phyloP scores from a whole-genome alignment of 2,797 vertebrate genomes.

The Halcyon badia region DNA sequence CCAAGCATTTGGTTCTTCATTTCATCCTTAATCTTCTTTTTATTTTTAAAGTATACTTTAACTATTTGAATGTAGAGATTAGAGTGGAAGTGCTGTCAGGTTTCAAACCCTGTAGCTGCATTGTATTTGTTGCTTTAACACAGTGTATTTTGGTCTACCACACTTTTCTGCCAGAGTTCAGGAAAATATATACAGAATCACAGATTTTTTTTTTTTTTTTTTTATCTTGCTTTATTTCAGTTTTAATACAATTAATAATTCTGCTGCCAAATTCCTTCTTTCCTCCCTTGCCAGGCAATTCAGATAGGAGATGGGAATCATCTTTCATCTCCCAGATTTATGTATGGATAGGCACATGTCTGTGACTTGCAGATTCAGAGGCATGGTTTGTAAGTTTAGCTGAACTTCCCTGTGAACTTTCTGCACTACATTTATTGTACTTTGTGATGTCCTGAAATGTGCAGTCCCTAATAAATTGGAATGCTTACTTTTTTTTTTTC shows the following conservation, averaged over 20 bases:
- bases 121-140: conserved; percentile 19
- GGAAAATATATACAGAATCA: background rate
- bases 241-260: background rate
- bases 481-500: background rate
- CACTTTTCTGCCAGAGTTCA: background rate
- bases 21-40: background rate
- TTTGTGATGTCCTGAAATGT: background rate
- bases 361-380: background rate
- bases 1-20: background rate
- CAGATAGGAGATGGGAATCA: background rate
- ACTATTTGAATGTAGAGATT: conserved; percentile 1
- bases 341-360: background rate
- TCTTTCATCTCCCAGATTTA: background rate
- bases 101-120: conserved; percentile 10
- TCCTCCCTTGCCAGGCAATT: background rate
- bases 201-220: background rate
- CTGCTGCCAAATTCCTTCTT: background rate
- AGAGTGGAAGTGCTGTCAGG: conserved; percentile 26
- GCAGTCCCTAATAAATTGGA: background rate
- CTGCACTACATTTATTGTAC: background rate
- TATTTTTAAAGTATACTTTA: background rate
- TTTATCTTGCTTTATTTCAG: background rate
- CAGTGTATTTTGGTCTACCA: background rate
- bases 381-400: background rate
- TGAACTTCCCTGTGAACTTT: background rate